Percentiles rank a stretch among this genome's conserved stretches.
Evolutionary conservation across 30 jellyfish, hydroid and myxozoan genomes (phyloP).

Genomic region (Turritopsis dohrnii): DNA sequence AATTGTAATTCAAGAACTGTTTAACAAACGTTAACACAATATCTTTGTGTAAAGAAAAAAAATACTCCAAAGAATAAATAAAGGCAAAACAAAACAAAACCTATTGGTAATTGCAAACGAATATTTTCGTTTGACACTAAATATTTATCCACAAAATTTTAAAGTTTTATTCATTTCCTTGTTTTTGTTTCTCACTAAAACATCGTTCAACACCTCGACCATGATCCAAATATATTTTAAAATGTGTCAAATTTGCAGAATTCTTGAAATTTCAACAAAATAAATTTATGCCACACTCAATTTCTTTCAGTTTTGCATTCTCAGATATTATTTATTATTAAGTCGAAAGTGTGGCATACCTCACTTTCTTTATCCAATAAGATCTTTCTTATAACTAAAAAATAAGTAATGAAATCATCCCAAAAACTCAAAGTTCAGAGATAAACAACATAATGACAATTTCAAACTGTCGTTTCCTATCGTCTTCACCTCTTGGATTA

Average conservation of each 20-base stretch:
- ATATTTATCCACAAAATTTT: neutral
- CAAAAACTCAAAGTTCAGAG: too few relatives aligned
- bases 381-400: too few relatives aligned
- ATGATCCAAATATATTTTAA: neutral
- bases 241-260: neutral
- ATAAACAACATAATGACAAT: neutral
- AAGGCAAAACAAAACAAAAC: neutral
- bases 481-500: neutral
- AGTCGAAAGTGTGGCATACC: too few relatives aligned
- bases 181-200: neutral
- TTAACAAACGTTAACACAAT: too few relatives aligned
- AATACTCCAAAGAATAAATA: neutral
- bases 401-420: too few relatives aligned
- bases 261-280: neutral
- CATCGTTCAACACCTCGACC: neutral
- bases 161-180: neutral
- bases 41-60: neutral
- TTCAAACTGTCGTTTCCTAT: neutral
- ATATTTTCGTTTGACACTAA: neutral
- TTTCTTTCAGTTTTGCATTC: too few relatives aligned
- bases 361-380: too few relatives aligned
- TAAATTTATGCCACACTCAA: too few relatives aligned
- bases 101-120: neutral
- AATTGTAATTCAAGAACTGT: too few relatives aligned
- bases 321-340: too few relatives aligned